These are phyloP conservation scores for Damaliscus lunatus DNA, from an alignment of 2,113 vertebrate species.

Conservation along the genomic window DNA sequence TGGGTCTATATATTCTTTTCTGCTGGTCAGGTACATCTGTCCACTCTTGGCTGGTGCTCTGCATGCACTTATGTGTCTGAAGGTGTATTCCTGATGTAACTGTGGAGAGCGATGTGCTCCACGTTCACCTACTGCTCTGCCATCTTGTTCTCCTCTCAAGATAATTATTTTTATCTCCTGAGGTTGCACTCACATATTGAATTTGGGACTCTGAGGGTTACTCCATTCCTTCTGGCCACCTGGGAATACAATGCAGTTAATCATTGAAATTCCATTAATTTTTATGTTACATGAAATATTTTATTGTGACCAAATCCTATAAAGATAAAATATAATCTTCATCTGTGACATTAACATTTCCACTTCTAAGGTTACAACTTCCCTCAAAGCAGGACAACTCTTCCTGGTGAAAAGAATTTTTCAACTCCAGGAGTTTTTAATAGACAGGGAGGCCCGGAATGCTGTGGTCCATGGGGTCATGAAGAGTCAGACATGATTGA, in stretches of 20 bases:
- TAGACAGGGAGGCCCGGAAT: neutral
- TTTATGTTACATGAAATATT: neutral
- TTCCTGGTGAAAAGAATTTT: neutral
- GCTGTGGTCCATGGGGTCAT: neutral
- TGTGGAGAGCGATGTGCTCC: neutral
- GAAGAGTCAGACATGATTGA: neutral
- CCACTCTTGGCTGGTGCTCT: neutral
- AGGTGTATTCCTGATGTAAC: neutral
- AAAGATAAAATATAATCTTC: neutral
- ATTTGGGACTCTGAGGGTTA: neutral
- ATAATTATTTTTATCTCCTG: neutral
- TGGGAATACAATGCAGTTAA: neutral
- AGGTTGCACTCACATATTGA: accelerated
- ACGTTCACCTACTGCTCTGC: neutral
- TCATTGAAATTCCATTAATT: neutral
- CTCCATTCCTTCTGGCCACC: neutral
- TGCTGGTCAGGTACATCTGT: neutral
- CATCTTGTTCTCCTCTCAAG: neutral
- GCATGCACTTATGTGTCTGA: neutral
- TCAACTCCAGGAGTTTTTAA: neutral
- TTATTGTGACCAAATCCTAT: neutral
- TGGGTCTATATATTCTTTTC: neutral
- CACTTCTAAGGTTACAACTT: neutral
- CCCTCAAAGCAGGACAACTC: neutral
- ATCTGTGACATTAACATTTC: neutral